Base-by-base conservation (phyloP, 2,113 vertebrate genomes). In the Rhinogobius similis region DNA sequence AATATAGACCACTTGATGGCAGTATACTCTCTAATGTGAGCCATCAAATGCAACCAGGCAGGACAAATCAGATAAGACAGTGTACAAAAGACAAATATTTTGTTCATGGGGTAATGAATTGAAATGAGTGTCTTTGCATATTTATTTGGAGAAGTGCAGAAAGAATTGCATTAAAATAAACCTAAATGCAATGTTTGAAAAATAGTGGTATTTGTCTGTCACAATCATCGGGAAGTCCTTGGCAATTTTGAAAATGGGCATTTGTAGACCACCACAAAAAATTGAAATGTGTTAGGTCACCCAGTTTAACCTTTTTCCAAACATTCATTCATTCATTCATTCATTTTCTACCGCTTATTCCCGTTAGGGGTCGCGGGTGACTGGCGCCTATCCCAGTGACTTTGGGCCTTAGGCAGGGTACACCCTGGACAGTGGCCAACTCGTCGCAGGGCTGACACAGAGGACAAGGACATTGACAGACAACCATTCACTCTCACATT, bases 1-100 rank as follows among this genome's bases (percentile, higher is more conserved):
- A 50, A 50, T n/a, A 9, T 9, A 24, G 10, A 65, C 82, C 86
- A 89, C 90, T 84, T 89, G 90, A 81, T 89, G 90, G 82, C 87
- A 82, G 63, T 79, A 58, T 65, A 75, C 18, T 38, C 86, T 76
- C 18, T 59, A 27, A 53, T 73, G 69, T 72, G 65, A 82, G 46
- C 43, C 10, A 18, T 56, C 4, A 12, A 62, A 7, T 9, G 32
- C 62, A 32, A 70, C 13, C 64, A 70, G 1, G 48, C 59, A 43
- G 46, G 4, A 61, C 10, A 12, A 21, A 76, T 68, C 71, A 61
- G 32, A 36, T n/a, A 61, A 36, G 2, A 18, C 26, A 58, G 24
- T 32, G 6, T 59, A 58, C 20, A 27, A 4, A 29, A 26, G 8
- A 10, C 9, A 52, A 8, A 5, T 52, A 2, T 52, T 52, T 21